Evolutionary conservation across 2,113 vertebrate genomes (phyloP).

Genomic region (Montifringilla adamsi): DNA sequence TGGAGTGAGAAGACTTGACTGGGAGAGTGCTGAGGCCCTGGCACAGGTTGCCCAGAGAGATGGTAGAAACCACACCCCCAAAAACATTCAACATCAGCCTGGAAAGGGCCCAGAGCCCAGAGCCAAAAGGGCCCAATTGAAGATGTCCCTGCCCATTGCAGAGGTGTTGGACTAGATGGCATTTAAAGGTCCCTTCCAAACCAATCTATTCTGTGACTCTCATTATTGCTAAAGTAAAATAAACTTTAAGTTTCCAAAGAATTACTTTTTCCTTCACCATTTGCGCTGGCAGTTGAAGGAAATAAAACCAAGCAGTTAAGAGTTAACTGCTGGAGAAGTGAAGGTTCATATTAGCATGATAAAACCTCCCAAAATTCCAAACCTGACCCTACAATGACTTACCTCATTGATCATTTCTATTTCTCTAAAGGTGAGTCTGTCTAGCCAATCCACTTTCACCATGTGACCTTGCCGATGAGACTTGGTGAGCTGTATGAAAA

Average conservation of each 20-base stretch:
- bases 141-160: not conserved
- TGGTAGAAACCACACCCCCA: not conserved
- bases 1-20: fast-evolving
- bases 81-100: not conserved
- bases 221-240: not conserved
- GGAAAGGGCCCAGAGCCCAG: fast-evolving
- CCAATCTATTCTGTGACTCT: not conserved
- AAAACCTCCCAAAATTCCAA: not conserved
- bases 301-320: not conserved
- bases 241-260: not conserved
- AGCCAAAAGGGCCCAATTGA: not conserved
- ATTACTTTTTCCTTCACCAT: not conserved
- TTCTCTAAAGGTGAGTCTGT: conserved; percentile 96
- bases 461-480: conserved; percentile 98
- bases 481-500: conserved; percentile 86
- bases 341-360: not conserved
- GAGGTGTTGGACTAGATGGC: not conserved
- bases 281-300: not conserved
- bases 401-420: conserved; percentile 99
- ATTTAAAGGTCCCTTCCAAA: not conserved
- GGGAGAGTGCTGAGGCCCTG: not conserved
- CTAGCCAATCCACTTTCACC: conserved; percentile 99
- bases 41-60: not conserved
- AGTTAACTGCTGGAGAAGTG: not conserved
- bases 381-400: not conserved